Evolutionary conservation across 2,888 invertebrate species (phyloP).

Genomic region (Ctenicera cuprea): DNA sequence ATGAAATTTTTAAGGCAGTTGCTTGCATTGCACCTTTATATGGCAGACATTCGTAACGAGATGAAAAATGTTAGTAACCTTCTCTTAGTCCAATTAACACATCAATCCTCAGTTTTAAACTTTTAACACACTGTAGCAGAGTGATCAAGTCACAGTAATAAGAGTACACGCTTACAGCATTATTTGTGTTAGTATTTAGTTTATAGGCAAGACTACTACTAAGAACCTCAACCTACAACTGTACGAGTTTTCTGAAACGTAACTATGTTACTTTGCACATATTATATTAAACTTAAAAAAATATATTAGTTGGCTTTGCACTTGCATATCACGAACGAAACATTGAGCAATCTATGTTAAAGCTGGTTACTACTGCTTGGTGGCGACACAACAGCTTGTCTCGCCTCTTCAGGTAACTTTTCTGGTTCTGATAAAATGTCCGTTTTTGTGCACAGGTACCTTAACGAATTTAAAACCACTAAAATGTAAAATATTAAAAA

Average conservation of each 20-base stretch:
- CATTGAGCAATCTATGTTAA: constrained; percentile 50
- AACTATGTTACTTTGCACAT: constrained; percentile 36
- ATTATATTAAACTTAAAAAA: constrained; percentile 34
- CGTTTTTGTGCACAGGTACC: constrained; percentile 92
- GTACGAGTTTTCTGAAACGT: constrained; percentile 6
- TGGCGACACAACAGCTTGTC: constrained; percentile 41
- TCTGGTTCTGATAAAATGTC: constrained; percentile 94
- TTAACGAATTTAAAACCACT: constrained; percentile 95
- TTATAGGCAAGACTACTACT: constrained; percentile 24
- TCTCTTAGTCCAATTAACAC: constrained; percentile 2
- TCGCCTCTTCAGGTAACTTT: constrained; percentile 90
- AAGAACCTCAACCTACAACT: constrained; percentile 32
- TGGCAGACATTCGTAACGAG: constrained; percentile 31
- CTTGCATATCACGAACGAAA: constrained; percentile 51
- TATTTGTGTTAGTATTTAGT: constrained; percentile 17
- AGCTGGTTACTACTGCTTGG: constrained; percentile 43
- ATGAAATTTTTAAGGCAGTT: constrained; percentile 47
- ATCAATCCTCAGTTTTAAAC: background rate
- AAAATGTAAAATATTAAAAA: constrained; percentile 66
- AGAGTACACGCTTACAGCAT: background rate
- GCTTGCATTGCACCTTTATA: constrained; percentile 47
- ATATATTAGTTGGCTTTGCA: constrained; percentile 48
- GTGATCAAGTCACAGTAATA: background rate
- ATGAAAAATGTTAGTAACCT: constrained; percentile 30
- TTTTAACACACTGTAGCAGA: constrained; percentile 3